phyloP scores from a whole-genome alignment of 1,140 invertebrate genomes.

The Drosophila auraria region DNA sequence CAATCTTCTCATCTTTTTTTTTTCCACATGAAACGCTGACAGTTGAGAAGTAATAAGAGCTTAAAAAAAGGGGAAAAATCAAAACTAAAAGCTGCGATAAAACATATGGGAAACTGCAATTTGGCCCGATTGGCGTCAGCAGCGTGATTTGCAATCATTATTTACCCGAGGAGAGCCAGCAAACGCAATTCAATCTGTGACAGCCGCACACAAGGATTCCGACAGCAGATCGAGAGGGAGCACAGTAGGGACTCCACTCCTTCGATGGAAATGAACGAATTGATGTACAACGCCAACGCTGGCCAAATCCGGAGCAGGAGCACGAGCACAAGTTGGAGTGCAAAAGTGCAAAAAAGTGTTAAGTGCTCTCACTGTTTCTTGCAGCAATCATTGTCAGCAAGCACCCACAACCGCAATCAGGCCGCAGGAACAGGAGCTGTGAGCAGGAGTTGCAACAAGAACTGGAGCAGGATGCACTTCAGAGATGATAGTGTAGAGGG shows the following conservation, averaged over 20 bases:
- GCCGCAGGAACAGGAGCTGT: constrained; percentile 19
- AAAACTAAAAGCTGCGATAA: constrained; percentile 32
- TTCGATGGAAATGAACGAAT: constrained; percentile 52
- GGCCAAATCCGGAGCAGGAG: constrained; percentile 29
- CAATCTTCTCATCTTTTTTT: constrained; percentile 2
- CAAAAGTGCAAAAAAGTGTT: constrained; percentile 68
- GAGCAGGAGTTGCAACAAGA: background rate
- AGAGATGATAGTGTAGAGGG: background rate
- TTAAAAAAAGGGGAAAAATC: constrained; percentile 7
- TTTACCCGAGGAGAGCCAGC: constrained; percentile 37
- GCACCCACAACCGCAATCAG: constrained; percentile 58
- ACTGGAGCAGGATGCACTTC: constrained; percentile 10
- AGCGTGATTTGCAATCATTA: constrained; percentile 72
- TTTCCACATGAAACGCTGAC: constrained; percentile 3
- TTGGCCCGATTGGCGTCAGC: constrained; percentile 46
- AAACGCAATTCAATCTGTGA: constrained; percentile 72
- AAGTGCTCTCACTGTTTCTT: constrained; percentile 76
- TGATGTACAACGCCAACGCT: constrained; percentile 61
- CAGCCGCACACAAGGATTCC: constrained; percentile 68
- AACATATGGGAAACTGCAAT: constrained; percentile 59
- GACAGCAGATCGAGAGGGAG: constrained; percentile 36
- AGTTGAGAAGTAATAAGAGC: background rate
- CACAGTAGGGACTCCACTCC: background rate
- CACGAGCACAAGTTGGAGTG: constrained; percentile 21
- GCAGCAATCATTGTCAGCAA: constrained; percentile 81